phyloP scores from a whole-genome alignment of 30 jellyfish, hydroid and myxozoan genomes.

The Pelagia noctiluca region DNA sequence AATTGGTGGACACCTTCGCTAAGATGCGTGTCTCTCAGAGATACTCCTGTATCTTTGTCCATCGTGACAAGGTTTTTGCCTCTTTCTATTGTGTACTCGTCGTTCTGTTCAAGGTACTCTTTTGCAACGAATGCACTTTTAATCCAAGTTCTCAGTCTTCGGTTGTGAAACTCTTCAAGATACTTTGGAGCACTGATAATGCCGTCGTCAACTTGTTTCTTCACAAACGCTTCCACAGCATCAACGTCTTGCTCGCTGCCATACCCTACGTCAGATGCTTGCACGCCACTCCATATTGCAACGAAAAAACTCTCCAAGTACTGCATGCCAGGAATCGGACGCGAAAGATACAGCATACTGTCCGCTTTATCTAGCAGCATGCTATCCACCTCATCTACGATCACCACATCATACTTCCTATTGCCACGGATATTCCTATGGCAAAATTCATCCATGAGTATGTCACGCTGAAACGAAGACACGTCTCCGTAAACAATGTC shows the following conservation, averaged over 20 bases:
- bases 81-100: constrained; percentile 20
- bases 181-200: constrained; percentile 9
- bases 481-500: constrained; percentile 41
- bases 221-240: background rate
- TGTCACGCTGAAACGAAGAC: constrained; percentile 50
- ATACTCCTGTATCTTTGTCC: constrained; percentile 51
- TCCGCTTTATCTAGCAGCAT: constrained; percentile 58
- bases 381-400: constrained; percentile 58
- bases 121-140: constrained; percentile 40
- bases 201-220: constrained; percentile 12
- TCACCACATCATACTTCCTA: constrained; percentile 9
- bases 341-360: constrained; percentile 43
- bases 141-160: constrained; percentile 25
- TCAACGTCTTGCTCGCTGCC: constrained; percentile 13
- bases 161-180: constrained; percentile 20
- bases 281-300: constrained; percentile 46
- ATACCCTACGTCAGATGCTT: constrained; percentile 18
- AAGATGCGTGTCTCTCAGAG: constrained; percentile 20
- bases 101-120: constrained; percentile 12
- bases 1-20: constrained; percentile 44
- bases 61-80: constrained; percentile 37
- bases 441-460: constrained; percentile 31
- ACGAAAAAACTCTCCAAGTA: constrained; percentile 20
- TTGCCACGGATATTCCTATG: constrained; percentile 1
- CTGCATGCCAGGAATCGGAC: constrained; percentile 31